Evolutionary conservation across 1,140 invertebrate species (phyloP), one percentile per base, ranked within the genome.

Genomic region (Trichogramma pretiosum): DNA sequence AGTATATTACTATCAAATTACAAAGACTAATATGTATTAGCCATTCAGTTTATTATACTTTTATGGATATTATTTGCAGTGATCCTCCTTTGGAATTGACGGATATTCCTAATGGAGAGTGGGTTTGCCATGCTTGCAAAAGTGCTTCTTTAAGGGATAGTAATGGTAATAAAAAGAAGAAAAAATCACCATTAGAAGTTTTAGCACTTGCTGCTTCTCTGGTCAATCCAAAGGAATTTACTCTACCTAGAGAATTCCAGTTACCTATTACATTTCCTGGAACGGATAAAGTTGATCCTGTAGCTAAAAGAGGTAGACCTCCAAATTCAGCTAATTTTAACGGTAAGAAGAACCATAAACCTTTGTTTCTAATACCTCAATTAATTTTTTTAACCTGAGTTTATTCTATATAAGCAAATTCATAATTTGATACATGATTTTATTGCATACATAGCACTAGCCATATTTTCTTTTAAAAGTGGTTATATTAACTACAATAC

Each of bases 31-130:
- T 35, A 2, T 44, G 17, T 26, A 37, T 32, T 35, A 40, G 11
- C 30, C 14, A 24, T 21, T 22, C 8, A 36, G 34, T 32, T 5
- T 35, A 35, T 46, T 50, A 11, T n/a, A n/a, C n/a, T n/a, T n/a
- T n/a, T n/a, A n/a, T n/a, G n/a, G n/a, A n/a, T n/a, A n/a, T 24
- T 42, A 11, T 13, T 28, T 52, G 3, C 24, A 92, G 89, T 74
- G 87, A 94, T 74, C 92, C 91, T 13, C 90, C 92, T 3, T 65
- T 96, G 32, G 84, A 87, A 52, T 85, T 89, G 60, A 80, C 83
- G 50, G 88, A 93, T 67, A 86, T 94, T 54, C 91, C 91, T n/a
- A 75, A 79, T 55, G 91, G 90, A 1, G 82, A 91, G 65, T 95
- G 90, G 91, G 67, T 92, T 47, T 96, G 92, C 61, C 83, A 89